phyloP scores from a whole-genome alignment of 2,888 invertebrate species.

The Meganola albula region DNA sequence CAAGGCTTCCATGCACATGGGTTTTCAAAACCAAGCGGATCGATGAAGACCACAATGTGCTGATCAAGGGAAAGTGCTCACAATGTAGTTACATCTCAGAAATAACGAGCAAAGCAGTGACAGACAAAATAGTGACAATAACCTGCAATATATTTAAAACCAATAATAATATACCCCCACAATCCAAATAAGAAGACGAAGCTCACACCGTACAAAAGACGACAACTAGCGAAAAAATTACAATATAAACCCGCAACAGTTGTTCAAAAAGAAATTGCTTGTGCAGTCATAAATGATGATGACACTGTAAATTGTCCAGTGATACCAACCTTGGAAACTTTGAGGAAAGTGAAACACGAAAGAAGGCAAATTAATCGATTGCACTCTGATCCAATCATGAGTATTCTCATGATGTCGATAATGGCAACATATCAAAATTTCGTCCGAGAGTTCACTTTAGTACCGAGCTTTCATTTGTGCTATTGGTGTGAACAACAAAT shows the following conservation, averaged over 20 bases:
- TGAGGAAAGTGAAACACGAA: too few species aligned
- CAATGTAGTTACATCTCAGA: constrained; percentile 8
- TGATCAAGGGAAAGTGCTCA: constrained; percentile 11
- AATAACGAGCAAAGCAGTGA: constrained; percentile 7
- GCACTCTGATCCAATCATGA: too few species aligned
- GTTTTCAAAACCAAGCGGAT: constrained; percentile 6
- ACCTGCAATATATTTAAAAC: constrained; percentile 8
- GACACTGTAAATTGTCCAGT: too few species aligned
- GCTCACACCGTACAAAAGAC: constrained; percentile 10
- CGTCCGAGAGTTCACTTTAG: too few species aligned
- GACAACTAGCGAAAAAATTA: constrained; percentile 9
- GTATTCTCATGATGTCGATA: too few species aligned
- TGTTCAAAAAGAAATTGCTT: constrained; percentile 11
- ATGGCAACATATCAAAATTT: too few species aligned
- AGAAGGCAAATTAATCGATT: too few species aligned
- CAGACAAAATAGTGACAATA: constrained; percentile 10
- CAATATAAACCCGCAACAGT: constrained; percentile 9
- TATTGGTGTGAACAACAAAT: too few species aligned
- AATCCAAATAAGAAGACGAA: constrained; percentile 11
- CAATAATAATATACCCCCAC: constrained; percentile 9
- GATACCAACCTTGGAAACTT: too few species aligned
- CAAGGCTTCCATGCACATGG: constrained; percentile 9
- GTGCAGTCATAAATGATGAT: constrained; percentile 4
- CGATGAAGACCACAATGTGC: constrained; percentile 7
- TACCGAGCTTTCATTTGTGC: too few species aligned